Base-by-base conservation (phyloP, 2,888 invertebrate species). In the Synanthedon tipuliformis region DNA sequence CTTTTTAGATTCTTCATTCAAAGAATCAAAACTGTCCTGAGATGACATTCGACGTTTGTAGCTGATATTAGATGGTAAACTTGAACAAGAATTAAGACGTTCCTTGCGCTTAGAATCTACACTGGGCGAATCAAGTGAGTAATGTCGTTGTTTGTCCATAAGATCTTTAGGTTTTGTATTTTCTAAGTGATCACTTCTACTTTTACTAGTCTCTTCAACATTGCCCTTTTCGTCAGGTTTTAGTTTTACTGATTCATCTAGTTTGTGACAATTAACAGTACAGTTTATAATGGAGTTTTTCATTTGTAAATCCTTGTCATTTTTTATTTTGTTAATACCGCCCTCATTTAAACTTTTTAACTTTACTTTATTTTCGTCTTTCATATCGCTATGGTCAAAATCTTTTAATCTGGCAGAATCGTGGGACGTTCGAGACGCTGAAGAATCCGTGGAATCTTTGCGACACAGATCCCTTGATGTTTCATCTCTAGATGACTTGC, bases 41-140 rank as follows among this genome's bases (percentile, higher is more conserved):
- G 93, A 93, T 59, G 94, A 94, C 67, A 94, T 89, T 56, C 95
- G 89, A 52, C 95, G 88, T 76, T 95, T 95, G 54, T 89, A 84
- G 1, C 92, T 90, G 40, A 92, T 89, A 55, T 89, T 89, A 3
- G 91, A 90, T 4, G 92, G 91, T 61, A 91, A 78, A 71, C 89
- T 90, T 45, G 88, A 88, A 70, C 83, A 84, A 1, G 88, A 88
- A 71, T 89, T 91, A 54, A 89, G 81, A 50, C 90, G 84, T 65
- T 91, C 91, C 74, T 91, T 90, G 48, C 90, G 78, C 72, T 90
- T 90, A 34, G 75, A 72, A 55, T 88, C 88, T 52, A 80, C 59
- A 61, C 66, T 77, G 8, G 81, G 80, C 4, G 88, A 88, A 66
- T 88, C 88, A 13, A 88, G 61, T 27, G 88, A 88, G 65, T 88